Percentiles rank a stretch among this genome's conserved stretches.
Conservation (phyloP, 1,140 invertebrate species). For the Periplaneta americana region DNA sequence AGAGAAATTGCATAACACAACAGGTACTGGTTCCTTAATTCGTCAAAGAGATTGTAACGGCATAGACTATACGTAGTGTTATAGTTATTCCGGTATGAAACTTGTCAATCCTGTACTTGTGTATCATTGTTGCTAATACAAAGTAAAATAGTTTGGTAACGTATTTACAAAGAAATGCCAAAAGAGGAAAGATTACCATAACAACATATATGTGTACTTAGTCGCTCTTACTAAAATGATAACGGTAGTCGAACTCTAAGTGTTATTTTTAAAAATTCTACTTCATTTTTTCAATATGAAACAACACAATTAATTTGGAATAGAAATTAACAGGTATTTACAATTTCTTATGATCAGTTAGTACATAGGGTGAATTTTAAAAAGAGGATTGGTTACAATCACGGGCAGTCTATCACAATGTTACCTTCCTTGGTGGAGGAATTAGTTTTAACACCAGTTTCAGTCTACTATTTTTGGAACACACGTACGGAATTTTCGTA, state of each 20-base stretch:
- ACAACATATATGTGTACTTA: neutral
- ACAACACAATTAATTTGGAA: neutral
- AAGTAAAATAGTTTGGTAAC: neutral
- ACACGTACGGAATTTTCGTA: neutral
- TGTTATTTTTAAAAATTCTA: neutral
- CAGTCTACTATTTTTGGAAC: neutral
- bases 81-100: neutral
- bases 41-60: neutral
- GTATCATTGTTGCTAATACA: neutral
- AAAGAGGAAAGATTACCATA: neutral
- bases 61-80: neutral
- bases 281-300: neutral
- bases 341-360: neutral
- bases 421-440: neutral
- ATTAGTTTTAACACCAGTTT: too few species aligned
- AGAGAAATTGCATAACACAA: too few species aligned
- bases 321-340: neutral
- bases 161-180: neutral
- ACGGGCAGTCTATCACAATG: neutral
- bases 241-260: neutral
- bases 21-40: too few species aligned
- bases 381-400: neutral
- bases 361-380: neutral
- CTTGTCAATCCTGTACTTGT: neutral
- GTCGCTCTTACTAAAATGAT: neutral